These are phyloP conservation scores for Gnathochromis pfefferi DNA, from an alignment of 2,113 vertebrate genomes.

Conservation along the genomic window DNA sequence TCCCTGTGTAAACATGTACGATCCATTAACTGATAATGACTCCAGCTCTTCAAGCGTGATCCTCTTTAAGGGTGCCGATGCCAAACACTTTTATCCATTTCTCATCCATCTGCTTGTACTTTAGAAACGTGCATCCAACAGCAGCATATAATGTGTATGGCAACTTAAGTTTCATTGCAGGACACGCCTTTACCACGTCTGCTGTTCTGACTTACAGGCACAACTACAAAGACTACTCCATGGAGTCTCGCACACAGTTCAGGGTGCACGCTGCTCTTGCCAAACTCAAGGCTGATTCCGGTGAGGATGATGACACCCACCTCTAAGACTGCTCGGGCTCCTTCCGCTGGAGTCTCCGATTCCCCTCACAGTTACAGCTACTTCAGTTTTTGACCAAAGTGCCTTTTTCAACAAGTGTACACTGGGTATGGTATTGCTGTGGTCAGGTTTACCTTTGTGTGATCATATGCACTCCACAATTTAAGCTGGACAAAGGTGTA, in stretches of 20 bases:
- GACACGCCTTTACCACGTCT: not conserved
- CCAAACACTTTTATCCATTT: not conserved
- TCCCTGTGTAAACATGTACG: not conserved
- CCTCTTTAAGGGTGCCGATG: not conserved
- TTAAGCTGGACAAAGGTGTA: fast-evolving
- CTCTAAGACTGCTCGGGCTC: not conserved
- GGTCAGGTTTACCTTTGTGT: not conserved
- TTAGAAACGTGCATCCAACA: not conserved
- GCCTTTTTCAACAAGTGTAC: not conserved
- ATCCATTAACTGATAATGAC: not conserved
- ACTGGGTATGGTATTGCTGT: not conserved
- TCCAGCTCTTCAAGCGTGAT: not conserved
- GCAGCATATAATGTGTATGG: not conserved
- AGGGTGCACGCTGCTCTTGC: constrained; percentile 76
- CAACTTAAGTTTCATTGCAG: not conserved
- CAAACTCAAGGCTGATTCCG: constrained; percentile 71
- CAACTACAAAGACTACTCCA: constrained; percentile 81
- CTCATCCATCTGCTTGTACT: not conserved
- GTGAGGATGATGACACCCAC: constrained; percentile 63
- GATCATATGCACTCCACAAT: not conserved
- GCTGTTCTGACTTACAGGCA: constrained; percentile 41
- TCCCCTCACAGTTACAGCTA: not conserved
- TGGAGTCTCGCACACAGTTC: constrained; percentile 81
- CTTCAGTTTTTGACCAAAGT: not conserved
- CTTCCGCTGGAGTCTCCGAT: not conserved